A percentile compares a stretch with the other conserved stretches of the same genome.
Evolutionary conservation across 2,797 vertebrate species (phyloP).

Genomic region (Sardinella longiceps): DNA sequence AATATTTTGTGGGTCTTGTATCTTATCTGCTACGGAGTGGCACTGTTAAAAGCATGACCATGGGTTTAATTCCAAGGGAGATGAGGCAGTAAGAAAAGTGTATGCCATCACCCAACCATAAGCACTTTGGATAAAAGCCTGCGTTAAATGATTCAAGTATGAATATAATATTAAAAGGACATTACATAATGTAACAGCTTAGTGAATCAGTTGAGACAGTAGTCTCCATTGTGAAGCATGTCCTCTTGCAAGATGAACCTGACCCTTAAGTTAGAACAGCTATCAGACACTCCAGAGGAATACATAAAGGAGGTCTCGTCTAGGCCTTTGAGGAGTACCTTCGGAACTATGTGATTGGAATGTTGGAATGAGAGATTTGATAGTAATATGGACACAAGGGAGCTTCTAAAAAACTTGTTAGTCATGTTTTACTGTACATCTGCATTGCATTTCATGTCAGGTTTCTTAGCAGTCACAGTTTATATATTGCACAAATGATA

Average conservation of each 20-base stretch:
- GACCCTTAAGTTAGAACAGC: not conserved
- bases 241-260: constrained; percentile 9
- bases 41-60: not conserved
- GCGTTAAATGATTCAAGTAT: constrained; percentile 13
- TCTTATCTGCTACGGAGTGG: not conserved
- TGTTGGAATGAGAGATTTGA: not conserved
- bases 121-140: constrained; percentile 17
- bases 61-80: not conserved
- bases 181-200: constrained; percentile 25
- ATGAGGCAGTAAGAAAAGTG: not conserved
- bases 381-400: not conserved
- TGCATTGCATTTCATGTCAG: not conserved
- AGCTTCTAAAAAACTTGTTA: not conserved
- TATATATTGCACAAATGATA: too few species aligned
- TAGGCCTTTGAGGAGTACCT: not conserved
- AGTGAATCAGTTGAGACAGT: not conserved
- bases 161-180: constrained; percentile 25
- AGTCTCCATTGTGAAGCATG: constrained; percentile 12
- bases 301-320: not conserved
- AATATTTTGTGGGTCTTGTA: constrained; percentile 3
- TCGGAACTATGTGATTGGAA: not conserved
- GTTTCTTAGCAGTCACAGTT: too few species aligned
- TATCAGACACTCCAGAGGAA: not conserved
- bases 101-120: not conserved
- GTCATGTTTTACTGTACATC: not conserved